Percentiles rank a stretch among this genome's conserved stretches.
Conservation (phyloP, 53 echinoderm and acorn worm species). For the Arbacia lixula region DNA sequence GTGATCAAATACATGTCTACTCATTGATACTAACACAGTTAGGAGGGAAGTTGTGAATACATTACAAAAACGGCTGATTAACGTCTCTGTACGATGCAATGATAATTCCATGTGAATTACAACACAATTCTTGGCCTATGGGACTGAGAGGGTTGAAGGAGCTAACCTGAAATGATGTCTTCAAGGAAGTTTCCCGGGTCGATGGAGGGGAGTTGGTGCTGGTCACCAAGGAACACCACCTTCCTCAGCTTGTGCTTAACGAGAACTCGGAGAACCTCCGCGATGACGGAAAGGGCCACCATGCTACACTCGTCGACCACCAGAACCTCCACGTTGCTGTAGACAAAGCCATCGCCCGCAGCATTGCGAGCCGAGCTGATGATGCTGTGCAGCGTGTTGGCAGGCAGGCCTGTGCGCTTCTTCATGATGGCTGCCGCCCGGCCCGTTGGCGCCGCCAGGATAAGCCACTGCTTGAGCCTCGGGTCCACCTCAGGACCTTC, state of each 20-base stretch:
- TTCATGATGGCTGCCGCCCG: constrained; percentile 70
- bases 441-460: constrained; percentile 73
- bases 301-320: constrained; percentile 83
- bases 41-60: too few species aligned
- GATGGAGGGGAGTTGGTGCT: constrained; percentile 69
- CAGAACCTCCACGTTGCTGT: constrained; percentile 39
- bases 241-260: constrained; percentile 52
- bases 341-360: not conserved
- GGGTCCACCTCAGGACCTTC: not conserved
- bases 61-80: too few species aligned
- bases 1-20: too few species aligned
- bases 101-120: too few species aligned
- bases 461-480: not conserved
- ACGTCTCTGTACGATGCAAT: too few species aligned
- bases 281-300: constrained; percentile 59
- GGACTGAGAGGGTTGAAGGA: too few species aligned
- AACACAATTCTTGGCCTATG: too few species aligned
- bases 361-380: not conserved
- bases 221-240: constrained; percentile 68
- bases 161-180: constrained; percentile 52
- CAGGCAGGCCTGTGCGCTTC: constrained; percentile 24
- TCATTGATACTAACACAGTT: too few species aligned
- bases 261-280: constrained; percentile 52
- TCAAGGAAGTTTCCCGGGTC: constrained; percentile 69
- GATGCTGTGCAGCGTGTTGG: constrained; percentile 59